These are phyloP conservation scores for Hydroisotoma schaefferi DNA, from an alignment of 2,888 invertebrate genomes.

Conservation along the genomic window DNA sequence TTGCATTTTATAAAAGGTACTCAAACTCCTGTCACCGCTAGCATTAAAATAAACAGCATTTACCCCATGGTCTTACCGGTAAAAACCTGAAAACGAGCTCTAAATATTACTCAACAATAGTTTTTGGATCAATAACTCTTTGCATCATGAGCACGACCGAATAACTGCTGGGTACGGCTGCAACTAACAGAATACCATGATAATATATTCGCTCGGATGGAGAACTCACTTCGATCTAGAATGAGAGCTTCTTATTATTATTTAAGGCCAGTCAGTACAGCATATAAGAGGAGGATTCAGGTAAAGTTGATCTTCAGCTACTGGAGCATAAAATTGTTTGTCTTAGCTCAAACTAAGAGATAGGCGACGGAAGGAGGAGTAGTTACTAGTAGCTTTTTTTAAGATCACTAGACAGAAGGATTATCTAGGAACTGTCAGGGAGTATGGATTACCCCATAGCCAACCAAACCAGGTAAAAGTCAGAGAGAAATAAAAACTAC, in stretches of 20 bases:
- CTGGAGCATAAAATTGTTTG: too few relatives aligned
- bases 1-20: too few relatives aligned
- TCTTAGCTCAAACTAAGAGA: too few relatives aligned
- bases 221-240: slow-evolving; percentile 1
- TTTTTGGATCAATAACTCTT: slow-evolving; percentile 4
- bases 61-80: too few relatives aligned
- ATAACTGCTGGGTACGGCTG: too few relatives aligned
- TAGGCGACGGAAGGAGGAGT: neutral
- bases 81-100: too few relatives aligned
- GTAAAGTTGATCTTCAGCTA: too few relatives aligned
- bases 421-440: slow-evolving; percentile 5
- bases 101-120: neutral
- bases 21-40: too few relatives aligned
- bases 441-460: slow-evolving; percentile 5
- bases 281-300: too few relatives aligned
- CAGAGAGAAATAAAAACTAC: too few relatives aligned
- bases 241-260: neutral
- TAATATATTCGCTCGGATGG: neutral
- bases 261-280: neutral
- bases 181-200: slow-evolving; percentile 1
- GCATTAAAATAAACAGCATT: too few relatives aligned
- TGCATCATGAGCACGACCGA: too few relatives aligned
- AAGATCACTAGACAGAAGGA: slow-evolving; percentile 2
- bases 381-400: neutral
- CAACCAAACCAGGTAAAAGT: neutral